Evolutionary conservation across 2,797 vertebrate genomes (phyloP).

Genomic region (Nyctalus aviator): DNA sequence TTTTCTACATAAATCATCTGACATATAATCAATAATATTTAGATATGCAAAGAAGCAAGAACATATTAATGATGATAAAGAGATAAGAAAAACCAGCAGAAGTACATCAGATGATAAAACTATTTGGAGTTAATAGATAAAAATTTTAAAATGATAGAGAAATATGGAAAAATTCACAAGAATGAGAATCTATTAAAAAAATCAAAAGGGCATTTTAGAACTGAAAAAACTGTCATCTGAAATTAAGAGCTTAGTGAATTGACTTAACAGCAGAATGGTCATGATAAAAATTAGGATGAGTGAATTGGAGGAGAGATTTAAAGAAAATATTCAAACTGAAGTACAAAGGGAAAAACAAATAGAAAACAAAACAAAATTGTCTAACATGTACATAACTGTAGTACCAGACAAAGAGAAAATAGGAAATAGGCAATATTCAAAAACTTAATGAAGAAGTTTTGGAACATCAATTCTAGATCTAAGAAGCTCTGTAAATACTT

Average conservation of each 20-base stretch:
- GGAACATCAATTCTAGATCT: background rate
- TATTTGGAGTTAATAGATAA: background rate
- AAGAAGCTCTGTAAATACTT: background rate
- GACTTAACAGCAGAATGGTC: background rate
- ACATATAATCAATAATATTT: background rate
- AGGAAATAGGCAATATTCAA: background rate
- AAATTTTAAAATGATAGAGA: background rate
- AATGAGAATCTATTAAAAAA: background rate
- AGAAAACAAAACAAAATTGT: background rate
- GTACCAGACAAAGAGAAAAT: background rate
- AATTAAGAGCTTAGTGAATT: background rate
- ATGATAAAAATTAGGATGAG: background rate
- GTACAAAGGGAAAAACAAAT: background rate
- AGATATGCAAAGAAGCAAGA: background rate
- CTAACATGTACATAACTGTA: background rate
- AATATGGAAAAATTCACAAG: background rate
- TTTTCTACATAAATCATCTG: background rate
- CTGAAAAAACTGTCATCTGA: background rate
- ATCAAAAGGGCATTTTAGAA: background rate
- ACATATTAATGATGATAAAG: background rate
- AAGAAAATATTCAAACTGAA: background rate
- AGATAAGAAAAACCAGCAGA: background rate
- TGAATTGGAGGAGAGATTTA: background rate
- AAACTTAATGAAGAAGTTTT: background rate
- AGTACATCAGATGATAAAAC: background rate